A percentile compares a stretch with the other conserved stretches of the same genome.
Evolutionary conservation across 1,140 invertebrate species (phyloP).

Genomic region (Aethina tumida): DNA sequence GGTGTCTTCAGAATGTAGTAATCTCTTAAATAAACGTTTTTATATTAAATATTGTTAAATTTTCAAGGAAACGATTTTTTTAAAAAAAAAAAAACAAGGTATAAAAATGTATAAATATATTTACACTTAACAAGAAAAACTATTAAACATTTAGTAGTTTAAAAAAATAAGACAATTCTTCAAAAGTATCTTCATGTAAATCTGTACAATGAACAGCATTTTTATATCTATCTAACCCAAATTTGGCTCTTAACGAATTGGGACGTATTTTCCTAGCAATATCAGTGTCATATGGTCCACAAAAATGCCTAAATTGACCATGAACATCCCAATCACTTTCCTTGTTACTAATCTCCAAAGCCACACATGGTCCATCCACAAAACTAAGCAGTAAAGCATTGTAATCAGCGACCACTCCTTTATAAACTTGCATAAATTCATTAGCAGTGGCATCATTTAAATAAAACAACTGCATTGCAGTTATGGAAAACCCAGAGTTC

Average conservation of each 20-base stretch:
- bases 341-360: slow-evolving; percentile 66
- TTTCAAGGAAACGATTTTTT: not conserved
- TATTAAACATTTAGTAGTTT: slow-evolving; percentile 42
- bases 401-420: slow-evolving; percentile 78
- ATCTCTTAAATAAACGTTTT: slow-evolving; percentile 5
- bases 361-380: slow-evolving; percentile 67
- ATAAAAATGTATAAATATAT: too few relatives aligned
- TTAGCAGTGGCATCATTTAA: slow-evolving; percentile 72
- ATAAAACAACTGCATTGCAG: slow-evolving; percentile 68
- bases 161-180: slow-evolving; percentile 78
- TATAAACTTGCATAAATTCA: slow-evolving; percentile 90
- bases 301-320: slow-evolving; percentile 70
- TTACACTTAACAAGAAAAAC: too few relatives aligned
- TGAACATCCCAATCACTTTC: slow-evolving; percentile 49
- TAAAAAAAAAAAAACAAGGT: not conserved
- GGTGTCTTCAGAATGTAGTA: slow-evolving; percentile 89
- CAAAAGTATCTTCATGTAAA: slow-evolving; percentile 70
- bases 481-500: slow-evolving; percentile 64
- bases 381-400: slow-evolving; percentile 40
- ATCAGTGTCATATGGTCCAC: slow-evolving; percentile 81
- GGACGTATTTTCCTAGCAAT: slow-evolving; percentile 76
- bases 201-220: slow-evolving; percentile 93
- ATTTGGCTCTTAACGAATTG: slow-evolving; percentile 70
- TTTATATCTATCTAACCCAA: slow-evolving; percentile 70
- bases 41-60: too few relatives aligned